Base-by-base conservation (phyloP, 2,113 vertebrate species). In the Strix aluco region DNA sequence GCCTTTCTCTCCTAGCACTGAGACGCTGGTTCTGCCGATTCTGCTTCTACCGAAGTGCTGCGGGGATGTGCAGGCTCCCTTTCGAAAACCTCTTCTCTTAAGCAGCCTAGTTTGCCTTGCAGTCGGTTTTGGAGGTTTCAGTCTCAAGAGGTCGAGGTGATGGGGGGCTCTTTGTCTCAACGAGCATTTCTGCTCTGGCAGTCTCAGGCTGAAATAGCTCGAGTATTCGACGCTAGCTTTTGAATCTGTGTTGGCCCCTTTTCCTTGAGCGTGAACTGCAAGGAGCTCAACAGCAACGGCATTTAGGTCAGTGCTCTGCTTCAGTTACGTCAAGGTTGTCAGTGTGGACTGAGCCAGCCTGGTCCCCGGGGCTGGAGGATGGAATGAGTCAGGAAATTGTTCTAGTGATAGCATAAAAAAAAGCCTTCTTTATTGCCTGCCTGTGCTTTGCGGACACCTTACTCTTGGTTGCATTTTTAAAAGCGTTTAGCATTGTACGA, bases 261-360 rank as follows among this genome's bases (percentile, higher is more conserved):
- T 81, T 69, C 65, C 61, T 74, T 2, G 13, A 18, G 71, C 10
- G 3, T 32, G 69, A 71, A 90, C 87, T 13, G 70, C 52, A 20
- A 63, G 90, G 90, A 82, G 82, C 85, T 72, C 74, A 7, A 7
- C 61, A 63, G 87, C 72, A 34, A 5, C 42, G 40, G 88, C 95
- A 57, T 91, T 73, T 92, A 89, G 95, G 95, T 97, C 90, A 92
- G 10, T 69, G 92, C 83, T 88, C 54, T 47, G 80, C 83, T 66
- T 89, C 40, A 30, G 40, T 52, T 77, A n/a, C 40, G 20, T 83
- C 67, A 95, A 25, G 47, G 87, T 81, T 89, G 90, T 46, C 42
- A 23, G 67, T 3, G 11, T 47, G 63, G 72, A 36, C 46, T 47
- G 6, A 69, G 75, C 38, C 82, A 71, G 67, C 17, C 23, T 6